A percentile compares a stretch with the other conserved stretches of the same genome.
Evolutionary conservation across 2,113 vertebrate species (phyloP).

Genomic region (Isichthys henryi): DNA sequence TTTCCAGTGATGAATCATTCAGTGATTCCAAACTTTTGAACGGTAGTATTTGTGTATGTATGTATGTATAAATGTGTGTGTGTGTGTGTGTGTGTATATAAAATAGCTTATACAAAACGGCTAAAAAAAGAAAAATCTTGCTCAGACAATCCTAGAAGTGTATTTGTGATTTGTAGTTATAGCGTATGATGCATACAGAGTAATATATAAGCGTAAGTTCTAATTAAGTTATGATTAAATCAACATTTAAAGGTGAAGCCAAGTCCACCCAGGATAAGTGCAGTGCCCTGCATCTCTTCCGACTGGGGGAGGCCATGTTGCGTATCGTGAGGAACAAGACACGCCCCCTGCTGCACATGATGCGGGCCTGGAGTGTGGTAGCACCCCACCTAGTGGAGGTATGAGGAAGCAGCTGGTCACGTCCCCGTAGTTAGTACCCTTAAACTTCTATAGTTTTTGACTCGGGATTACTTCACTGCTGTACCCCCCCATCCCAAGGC

Average conservation of each 20-base stretch:
- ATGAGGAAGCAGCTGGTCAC: constrained; percentile 6
- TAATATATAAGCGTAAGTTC: not conserved
- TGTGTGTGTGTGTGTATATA: not conserved
- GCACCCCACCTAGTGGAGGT: constrained; percentile 96
- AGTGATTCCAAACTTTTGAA: too few species aligned
- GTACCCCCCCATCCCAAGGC: constrained; percentile 56
- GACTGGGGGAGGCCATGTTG: constrained; percentile 88
- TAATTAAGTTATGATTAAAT: not conserved
- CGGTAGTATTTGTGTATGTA: too few species aligned
- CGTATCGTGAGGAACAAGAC: constrained; percentile 79
- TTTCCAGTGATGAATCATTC: too few species aligned
- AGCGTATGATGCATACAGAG: not conserved
- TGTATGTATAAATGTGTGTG: too few species aligned
- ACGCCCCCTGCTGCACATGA: constrained; percentile 80
- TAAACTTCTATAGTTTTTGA: not conserved
- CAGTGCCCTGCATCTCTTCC: constrained; percentile 85
- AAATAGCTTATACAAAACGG: not conserved
- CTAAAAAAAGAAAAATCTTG: not conserved
- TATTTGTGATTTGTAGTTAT: not conserved
- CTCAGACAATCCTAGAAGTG: not conserved
- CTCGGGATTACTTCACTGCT: not conserved
- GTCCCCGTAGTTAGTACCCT: not conserved
- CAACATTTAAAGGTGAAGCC: constrained; percentile 67
- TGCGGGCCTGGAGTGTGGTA: constrained; percentile 92
- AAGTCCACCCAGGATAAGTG: constrained; percentile 79